Percentiles rank a stretch among this genome's conserved stretches.
Evolutionary conservation across 2,113 vertebrate genomes (phyloP).

Genomic region (Gorilla gorilla): DNA sequence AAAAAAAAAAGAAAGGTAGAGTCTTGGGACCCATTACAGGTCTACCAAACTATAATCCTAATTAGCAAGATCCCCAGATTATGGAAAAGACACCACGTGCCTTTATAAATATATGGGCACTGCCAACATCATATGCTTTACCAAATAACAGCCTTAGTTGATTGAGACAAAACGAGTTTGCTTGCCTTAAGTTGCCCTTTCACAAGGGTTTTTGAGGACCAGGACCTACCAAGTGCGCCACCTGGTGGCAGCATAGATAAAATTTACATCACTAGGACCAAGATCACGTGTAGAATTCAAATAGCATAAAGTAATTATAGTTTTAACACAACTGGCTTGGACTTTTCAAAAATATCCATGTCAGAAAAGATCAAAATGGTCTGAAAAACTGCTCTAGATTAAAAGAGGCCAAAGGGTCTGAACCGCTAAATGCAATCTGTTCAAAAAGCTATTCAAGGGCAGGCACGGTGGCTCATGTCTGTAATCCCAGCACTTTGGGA

Average conservation of each 20-base stretch:
- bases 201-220: neutral
- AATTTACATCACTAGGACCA: neutral
- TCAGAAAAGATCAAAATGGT: neutral
- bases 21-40: neutral
- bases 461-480: neutral
- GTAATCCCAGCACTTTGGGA: neutral
- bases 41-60: neutral
- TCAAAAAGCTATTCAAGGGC: neutral
- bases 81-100: neutral
- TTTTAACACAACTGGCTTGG: neutral
- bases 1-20: neutral
- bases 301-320: neutral
- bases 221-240: neutral
- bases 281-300: neutral
- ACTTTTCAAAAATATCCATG: neutral
- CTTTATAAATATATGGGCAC: neutral
- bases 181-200: neutral
- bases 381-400: neutral
- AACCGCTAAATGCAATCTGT: neutral
- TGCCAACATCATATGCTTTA: neutral
- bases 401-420: neutral
- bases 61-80: neutral
- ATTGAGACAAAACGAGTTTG: neutral
- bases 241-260: constrained; percentile 23
- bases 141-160: neutral